phyloP scores from a whole-genome alignment of 2,113 vertebrate genomes.

The Theropithecus gelada region DNA sequence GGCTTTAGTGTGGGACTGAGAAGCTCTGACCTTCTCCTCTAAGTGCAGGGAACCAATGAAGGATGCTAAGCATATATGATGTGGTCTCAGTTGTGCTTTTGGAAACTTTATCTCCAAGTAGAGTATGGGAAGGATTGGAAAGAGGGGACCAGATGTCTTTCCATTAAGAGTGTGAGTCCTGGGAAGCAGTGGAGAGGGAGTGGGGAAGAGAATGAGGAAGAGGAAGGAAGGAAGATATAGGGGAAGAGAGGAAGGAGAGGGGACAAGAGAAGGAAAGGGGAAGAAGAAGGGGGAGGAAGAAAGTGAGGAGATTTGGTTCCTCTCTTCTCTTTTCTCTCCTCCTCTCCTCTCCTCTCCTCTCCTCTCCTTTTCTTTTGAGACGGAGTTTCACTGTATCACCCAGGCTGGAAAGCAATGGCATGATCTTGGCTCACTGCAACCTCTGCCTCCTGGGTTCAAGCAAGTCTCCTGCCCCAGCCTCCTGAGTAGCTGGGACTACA shows the following conservation, averaged over 20 bases:
- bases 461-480: too few relatives aligned
- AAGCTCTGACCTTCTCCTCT: fast-evolving
- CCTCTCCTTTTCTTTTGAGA: too few relatives aligned
- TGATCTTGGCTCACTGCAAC: too few relatives aligned
- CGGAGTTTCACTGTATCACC: fast-evolving
- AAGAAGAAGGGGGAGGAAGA: too few relatives aligned
- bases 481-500: too few relatives aligned
- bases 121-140: neutral
- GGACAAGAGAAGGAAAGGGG: too few relatives aligned
- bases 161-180: neutral
- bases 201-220: neutral
- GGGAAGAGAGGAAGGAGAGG: neutral
- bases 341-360: too few relatives aligned
- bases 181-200: neutral
- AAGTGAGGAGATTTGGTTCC: neutral
- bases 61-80: neutral
- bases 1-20: neutral
- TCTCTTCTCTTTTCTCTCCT: too few relatives aligned
- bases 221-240: too few relatives aligned
- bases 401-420: too few relatives aligned
- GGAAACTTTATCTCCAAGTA: neutral
- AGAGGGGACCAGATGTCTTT: neutral
- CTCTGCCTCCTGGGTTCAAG: too few relatives aligned
- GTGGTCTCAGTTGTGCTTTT: neutral
- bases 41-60: neutral